Conservation (phyloP, 2,797 vertebrate species). For the Smutsia temminckii region DNA sequence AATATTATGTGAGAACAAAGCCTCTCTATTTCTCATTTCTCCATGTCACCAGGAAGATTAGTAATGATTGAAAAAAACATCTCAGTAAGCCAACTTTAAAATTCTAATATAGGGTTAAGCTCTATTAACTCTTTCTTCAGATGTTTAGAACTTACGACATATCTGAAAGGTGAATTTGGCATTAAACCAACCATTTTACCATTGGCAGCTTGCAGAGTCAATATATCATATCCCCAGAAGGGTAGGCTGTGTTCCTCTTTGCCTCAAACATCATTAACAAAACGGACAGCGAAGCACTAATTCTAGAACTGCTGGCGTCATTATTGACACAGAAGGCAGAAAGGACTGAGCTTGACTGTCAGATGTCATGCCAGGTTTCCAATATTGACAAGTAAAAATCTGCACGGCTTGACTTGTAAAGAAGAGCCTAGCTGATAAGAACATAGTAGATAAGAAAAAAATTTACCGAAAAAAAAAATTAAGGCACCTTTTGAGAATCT, state of each 20-base stretch:
- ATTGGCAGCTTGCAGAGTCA: constrained; percentile 21
- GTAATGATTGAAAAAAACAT: neutral
- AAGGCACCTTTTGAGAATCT: neutral
- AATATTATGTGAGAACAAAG: neutral
- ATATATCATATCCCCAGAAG: constrained; percentile 34
- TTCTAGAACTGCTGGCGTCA: constrained; percentile 3
- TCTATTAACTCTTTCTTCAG: neutral
- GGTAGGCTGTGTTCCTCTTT: constrained; percentile 29
- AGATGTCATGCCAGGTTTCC: constrained; percentile 23
- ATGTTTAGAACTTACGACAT: constrained; percentile 45
- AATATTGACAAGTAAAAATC: neutral
- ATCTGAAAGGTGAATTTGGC: constrained; percentile 41
- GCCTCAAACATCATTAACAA: constrained; percentile 47
- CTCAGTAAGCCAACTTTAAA: neutral
- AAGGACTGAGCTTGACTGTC: neutral
- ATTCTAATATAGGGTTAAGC: constrained; percentile 1
- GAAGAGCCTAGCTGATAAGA: neutral
- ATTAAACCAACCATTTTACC: constrained; percentile 42
- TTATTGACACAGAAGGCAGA: neutral
- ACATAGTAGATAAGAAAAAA: neutral
- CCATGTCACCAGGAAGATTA: neutral
- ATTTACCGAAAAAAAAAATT: neutral
- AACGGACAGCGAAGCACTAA: constrained; percentile 30
- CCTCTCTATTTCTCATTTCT: neutral
- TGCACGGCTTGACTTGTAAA: neutral